phyloP scores from a whole-genome alignment of 2,797 vertebrate species.

The Lophotriccus pileatus region DNA sequence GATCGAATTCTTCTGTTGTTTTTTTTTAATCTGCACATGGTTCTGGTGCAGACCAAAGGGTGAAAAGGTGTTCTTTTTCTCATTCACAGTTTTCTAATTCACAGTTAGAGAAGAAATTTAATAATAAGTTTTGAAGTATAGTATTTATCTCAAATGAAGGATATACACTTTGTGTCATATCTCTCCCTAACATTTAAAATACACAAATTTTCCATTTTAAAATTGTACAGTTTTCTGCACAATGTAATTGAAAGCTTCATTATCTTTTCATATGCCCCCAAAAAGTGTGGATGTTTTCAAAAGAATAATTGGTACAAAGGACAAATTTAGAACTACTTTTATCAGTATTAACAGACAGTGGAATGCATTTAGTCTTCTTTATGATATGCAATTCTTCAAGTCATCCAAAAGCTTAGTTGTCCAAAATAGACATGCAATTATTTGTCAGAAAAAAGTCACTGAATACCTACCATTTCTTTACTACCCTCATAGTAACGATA shows the following conservation, averaged over 20 bases:
- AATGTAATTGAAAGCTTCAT: neutral
- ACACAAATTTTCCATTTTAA: neutral
- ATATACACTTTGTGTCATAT: neutral
- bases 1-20: fast-evolving
- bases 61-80: neutral
- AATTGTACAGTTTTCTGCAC: neutral
- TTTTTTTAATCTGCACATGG: neutral
- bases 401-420: neutral
- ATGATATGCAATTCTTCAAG: neutral
- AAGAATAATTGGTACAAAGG: neutral
- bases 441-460: neutral
- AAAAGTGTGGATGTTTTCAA: neutral
- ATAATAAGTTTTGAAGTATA: neutral
- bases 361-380: neutral
- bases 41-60: neutral
- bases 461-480: neutral
- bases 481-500: neutral
- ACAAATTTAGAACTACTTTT: neutral
- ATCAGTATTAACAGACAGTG: neutral
- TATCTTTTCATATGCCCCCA: neutral
- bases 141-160: neutral
- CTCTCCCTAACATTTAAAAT: neutral
- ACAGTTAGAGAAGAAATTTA: neutral
- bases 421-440: neutral
- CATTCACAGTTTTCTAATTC: neutral